Conservation (phyloP, 2,888 invertebrate genomes). For the Chouioia cunea region DNA sequence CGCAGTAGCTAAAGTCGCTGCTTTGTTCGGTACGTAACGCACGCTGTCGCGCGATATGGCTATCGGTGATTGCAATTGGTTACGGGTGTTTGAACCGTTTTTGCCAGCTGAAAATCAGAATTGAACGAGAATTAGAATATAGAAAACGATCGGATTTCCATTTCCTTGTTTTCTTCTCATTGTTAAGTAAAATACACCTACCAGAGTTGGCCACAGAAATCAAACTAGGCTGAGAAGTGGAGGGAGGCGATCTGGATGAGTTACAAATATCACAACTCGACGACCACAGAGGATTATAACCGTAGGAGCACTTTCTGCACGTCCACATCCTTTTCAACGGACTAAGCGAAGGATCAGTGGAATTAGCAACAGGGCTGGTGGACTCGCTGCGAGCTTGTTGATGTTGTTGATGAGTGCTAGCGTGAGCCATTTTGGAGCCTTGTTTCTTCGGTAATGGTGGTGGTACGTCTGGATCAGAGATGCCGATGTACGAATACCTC, state of each 20-base stretch:
- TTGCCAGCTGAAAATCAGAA: slow-evolving; percentile 46
- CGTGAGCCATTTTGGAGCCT: slow-evolving; percentile 58
- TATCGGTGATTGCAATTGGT: slow-evolving; percentile 62
- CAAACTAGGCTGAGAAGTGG: slow-evolving; percentile 76
- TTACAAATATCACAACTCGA: slow-evolving; percentile 87
- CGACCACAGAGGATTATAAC: slow-evolving; percentile 86
- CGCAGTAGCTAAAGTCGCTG: slow-evolving; percentile 63
- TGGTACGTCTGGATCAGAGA: slow-evolving; percentile 65
- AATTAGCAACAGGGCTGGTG: slow-evolving; percentile 58
- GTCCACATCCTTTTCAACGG: slow-evolving; percentile 81
- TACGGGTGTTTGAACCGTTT: slow-evolving; percentile 64
- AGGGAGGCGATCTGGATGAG: slow-evolving; percentile 73
- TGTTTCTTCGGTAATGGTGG: slow-evolving; percentile 67
- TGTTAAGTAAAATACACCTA: background rate
- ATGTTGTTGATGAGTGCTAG: slow-evolving; percentile 42
- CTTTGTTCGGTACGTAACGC: slow-evolving; percentile 67
- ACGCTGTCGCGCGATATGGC: slow-evolving; percentile 66
- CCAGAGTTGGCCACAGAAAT: slow-evolving; percentile 76
- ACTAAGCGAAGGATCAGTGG: slow-evolving; percentile 51
- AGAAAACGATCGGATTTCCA: too few species aligned
- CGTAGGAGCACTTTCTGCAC: slow-evolving; percentile 89
- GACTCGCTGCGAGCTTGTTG: slow-evolving; percentile 60
- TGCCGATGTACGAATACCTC: slow-evolving; percentile 64
- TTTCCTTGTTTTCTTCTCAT: background rate
- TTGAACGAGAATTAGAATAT: background rate